These are phyloP conservation scores for Porites cylindrica DNA, from an alignment of 92 coral and sea anemone species.

Conservation along the genomic window DNA sequence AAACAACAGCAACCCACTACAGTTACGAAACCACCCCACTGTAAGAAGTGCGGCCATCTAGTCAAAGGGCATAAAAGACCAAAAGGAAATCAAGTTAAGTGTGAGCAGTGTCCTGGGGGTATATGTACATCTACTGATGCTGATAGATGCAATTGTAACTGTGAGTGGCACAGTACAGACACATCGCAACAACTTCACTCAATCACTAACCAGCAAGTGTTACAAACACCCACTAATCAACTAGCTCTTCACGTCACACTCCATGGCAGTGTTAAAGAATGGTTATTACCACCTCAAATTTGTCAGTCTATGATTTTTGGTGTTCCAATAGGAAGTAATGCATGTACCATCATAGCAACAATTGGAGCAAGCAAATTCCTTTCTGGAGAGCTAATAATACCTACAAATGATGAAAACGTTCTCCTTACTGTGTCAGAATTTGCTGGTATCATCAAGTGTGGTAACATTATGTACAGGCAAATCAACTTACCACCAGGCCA, in stretches of 20 bases:
- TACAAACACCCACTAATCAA: neutral
- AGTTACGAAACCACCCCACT: no score
- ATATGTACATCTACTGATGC: neutral
- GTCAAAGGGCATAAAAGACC: slow-evolving; percentile 18
- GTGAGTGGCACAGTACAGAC: neutral
- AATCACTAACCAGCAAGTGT: neutral
- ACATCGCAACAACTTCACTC: neutral
- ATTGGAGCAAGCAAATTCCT: neutral
- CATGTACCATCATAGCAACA: neutral
- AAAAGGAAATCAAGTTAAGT: slow-evolving; percentile 9
- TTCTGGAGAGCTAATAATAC: neutral
- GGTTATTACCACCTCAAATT: neutral
- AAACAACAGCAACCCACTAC: no score
- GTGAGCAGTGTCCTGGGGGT: neutral
- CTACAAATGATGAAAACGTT: neutral
- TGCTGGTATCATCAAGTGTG: neutral
- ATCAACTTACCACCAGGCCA: neutral
- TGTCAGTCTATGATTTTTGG: neutral
- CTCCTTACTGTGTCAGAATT: neutral
- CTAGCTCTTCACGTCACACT: neutral
- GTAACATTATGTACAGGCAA: no score
- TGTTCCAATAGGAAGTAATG: neutral
- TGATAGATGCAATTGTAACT: neutral
- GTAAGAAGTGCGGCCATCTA: neutral
- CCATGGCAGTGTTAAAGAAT: neutral